Evolutionary conservation across 53 echinoderm and acorn worm genomes (phyloP), one percentile per base, ranked within the genome.

Genomic region (Hippasteria phrygiana): DNA sequence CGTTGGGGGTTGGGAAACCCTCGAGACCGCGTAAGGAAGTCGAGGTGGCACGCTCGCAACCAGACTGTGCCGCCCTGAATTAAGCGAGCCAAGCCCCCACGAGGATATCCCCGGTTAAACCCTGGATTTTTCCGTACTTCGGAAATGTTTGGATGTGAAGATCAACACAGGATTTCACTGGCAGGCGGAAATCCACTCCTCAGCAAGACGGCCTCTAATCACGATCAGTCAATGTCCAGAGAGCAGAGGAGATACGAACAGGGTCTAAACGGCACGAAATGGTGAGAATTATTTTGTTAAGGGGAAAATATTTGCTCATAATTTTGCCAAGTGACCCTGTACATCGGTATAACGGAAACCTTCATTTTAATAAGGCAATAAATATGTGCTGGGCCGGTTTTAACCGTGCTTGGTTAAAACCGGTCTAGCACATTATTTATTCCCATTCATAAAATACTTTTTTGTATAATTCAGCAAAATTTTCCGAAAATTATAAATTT

Each of bases 171-270:
- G 36, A 13, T 64, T 64, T 66, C 67, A 33, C 33, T 8, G 1
- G 33, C 32, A 66, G 67, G 17, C 67, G 36, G 67, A 66, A 66
- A 9, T 12, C 67, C 10, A 3, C 5, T 36, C 34, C 17, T 32
- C 0, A 66, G 2, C 13, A 35, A 4, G 36, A 66, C 36, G 67
- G 67, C 33, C 13, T 2, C 67, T 16, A 64, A 32, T 33, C 67
- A 66, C 67, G 67, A 66, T 66, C 67, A 35, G 67, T 66, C 35
- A 66, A 35, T 66, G 67, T 36, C 36, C 67, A 66, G 33, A 35
- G 33, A 16, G 14, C 11, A 31, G 67, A 36, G 9, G 13, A 7
- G 36, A 35, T 16, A 36, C 34, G 67, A 66, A 36, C 7, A 66
- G 13, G 17, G 34, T n/a, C n/a, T n/a, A n/a, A n/a, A n/a, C n/a